These are phyloP conservation scores for Metacarcinus magister DNA, from an alignment of 2,888 invertebrate species.

Conservation along the genomic window DNA sequence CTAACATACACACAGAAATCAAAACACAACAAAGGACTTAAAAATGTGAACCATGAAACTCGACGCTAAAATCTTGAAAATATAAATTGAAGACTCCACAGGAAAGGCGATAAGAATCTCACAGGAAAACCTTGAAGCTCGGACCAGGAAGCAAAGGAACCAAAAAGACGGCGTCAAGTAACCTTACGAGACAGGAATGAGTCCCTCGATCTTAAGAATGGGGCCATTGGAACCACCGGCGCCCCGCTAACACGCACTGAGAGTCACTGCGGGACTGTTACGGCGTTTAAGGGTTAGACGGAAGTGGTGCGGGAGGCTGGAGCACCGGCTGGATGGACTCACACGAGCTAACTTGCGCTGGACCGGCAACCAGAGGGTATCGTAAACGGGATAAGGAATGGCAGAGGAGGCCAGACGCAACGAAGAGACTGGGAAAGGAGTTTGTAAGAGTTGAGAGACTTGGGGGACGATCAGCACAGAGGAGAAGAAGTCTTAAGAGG, in stretches of 20 bases:
- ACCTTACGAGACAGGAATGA: constrained; percentile 64
- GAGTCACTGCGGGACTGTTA: constrained; percentile 55
- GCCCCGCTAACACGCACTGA: constrained; percentile 59
- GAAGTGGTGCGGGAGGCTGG: constrained; percentile 46
- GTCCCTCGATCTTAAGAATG: constrained; percentile 66
- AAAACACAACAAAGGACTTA: background rate
- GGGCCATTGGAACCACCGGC: constrained; percentile 61
- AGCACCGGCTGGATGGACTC: constrained; percentile 5
- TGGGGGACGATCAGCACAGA: background rate
- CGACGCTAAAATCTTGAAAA: background rate
- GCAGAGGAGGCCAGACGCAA: background rate
- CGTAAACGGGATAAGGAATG: background rate
- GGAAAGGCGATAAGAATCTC: constrained; percentile 8
- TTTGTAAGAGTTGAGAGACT: background rate
- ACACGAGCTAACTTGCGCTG: constrained; percentile 12
- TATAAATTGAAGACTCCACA: background rate
- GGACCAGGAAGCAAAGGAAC: constrained; percentile 31
- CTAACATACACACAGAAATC: background rate
- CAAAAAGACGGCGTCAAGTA: constrained; percentile 51
- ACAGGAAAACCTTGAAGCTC: background rate
- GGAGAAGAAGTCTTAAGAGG: background rate
- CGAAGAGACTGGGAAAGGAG: background rate
- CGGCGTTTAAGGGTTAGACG: constrained; percentile 57
- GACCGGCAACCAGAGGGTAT: background rate
- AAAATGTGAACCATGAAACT: background rate